Conservation (phyloP, 2,113 vertebrate species). For the Aldabrachelys gigantea region DNA sequence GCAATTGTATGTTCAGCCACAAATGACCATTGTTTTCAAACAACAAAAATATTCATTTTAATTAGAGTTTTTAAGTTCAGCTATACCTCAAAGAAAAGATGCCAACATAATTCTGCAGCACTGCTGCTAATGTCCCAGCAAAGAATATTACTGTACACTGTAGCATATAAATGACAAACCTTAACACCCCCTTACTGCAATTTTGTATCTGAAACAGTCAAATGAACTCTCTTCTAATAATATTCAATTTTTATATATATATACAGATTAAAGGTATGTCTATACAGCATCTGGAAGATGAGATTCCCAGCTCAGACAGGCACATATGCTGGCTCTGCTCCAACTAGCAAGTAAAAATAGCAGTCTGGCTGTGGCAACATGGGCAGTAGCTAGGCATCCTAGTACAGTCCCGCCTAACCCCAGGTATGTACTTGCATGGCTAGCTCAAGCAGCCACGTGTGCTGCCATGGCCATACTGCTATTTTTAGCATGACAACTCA, state of each 20-base stretch:
- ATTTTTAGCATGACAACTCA: background rate
- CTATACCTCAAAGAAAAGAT: conserved; percentile 11
- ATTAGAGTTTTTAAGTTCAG: conserved; percentile 12
- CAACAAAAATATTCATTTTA: background rate
- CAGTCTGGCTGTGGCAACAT: background rate
- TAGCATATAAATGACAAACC: background rate
- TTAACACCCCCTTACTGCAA: conserved; percentile 2
- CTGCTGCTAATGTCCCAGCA: conserved; percentile 2
- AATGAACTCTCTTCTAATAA: background rate
- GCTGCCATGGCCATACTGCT: background rate
- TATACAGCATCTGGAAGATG: background rate
- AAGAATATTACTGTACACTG: background rate
- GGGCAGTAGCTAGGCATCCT: background rate
- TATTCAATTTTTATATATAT: background rate
- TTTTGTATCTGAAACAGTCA: background rate
- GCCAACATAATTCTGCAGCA: background rate
- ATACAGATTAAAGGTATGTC: background rate
- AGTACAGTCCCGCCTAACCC: background rate
- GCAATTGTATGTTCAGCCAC: conserved; percentile 18
- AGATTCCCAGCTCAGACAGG: background rate
- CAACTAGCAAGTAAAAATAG: background rate
- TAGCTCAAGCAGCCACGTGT: background rate
- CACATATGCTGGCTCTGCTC: background rate
- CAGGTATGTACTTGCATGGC: background rate
- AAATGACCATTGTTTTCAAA: background rate